Percentiles rank a stretch among this genome's conserved stretches.
Conservation (phyloP, 1,140 invertebrate genomes). For the Trichonephila inaurata region DNA sequence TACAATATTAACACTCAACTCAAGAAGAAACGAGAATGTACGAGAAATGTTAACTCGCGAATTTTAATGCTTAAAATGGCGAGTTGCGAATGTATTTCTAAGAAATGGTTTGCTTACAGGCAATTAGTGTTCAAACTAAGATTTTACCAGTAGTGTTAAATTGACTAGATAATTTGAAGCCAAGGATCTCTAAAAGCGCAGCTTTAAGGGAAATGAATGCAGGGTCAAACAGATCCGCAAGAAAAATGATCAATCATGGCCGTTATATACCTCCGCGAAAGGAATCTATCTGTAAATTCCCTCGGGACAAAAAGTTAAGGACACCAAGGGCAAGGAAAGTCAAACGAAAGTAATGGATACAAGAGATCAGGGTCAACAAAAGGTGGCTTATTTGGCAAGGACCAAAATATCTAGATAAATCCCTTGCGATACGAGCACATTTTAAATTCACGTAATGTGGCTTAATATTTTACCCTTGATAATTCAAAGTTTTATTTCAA, state of each 20-base stretch:
- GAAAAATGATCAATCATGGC: slow-evolving; percentile 14
- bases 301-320: slow-evolving; percentile 11
- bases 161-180: too few species aligned
- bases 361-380: slow-evolving; percentile 12
- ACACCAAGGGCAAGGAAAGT: slow-evolving; percentile 25
- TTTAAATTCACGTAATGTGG: neutral
- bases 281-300: neutral
- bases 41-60: too few species aligned
- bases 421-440: neutral
- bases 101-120: too few species aligned
- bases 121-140: too few species aligned
- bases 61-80: too few species aligned
- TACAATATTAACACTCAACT: too few species aligned
- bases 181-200: neutral
- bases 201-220: neutral
- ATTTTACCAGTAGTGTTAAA: too few species aligned
- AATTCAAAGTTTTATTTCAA: neutral
- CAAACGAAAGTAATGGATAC: slow-evolving; percentile 8
- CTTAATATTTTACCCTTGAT: neutral
- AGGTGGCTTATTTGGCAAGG: neutral
- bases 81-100: too few species aligned
- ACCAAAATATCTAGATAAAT: neutral
- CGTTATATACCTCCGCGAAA: neutral
- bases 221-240: neutral
- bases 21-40: too few species aligned